Evolutionary conservation across 2,113 vertebrate species (phyloP).

Genomic region (Saguinus imperator): DNA sequence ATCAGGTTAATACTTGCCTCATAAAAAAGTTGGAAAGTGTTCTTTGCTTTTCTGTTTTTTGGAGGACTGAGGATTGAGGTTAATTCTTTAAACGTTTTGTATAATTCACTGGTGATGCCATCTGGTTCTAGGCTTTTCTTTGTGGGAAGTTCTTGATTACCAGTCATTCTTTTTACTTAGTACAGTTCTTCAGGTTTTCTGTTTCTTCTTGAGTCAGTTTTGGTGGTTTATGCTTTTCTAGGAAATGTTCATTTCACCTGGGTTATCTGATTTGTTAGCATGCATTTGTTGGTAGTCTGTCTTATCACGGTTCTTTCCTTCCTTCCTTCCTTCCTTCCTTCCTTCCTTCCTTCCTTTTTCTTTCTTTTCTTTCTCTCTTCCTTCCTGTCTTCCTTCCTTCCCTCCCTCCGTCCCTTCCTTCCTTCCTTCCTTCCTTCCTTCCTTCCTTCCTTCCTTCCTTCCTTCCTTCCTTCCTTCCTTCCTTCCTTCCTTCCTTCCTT

Average conservation of each 20-base stretch:
- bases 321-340: too few species aligned
- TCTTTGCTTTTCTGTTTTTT: neutral
- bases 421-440: too few species aligned
- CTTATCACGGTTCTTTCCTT: neutral
- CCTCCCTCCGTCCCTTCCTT: too few species aligned
- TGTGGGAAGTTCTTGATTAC: neutral
- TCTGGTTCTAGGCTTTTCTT: neutral
- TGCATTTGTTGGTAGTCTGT: neutral
- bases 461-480: too few species aligned
- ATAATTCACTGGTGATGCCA: neutral
- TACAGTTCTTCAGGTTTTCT: neutral
- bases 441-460: too few species aligned
- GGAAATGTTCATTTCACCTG: neutral
- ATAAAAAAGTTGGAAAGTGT: neutral
- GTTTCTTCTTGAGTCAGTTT: conserved; percentile 9
- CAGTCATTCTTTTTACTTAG: neutral
- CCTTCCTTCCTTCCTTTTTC: too few species aligned
- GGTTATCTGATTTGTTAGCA: neutral
- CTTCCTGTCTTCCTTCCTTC: too few species aligned
- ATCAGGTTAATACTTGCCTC: neutral
- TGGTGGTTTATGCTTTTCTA: neutral
- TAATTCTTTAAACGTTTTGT: neutral
- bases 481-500: too few species aligned
- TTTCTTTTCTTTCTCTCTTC: too few species aligned
- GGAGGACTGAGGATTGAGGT: neutral